These are phyloP conservation scores for Leptopilina clavipes DNA, from an alignment of 1,140 invertebrate species.

Conservation along the genomic window DNA sequence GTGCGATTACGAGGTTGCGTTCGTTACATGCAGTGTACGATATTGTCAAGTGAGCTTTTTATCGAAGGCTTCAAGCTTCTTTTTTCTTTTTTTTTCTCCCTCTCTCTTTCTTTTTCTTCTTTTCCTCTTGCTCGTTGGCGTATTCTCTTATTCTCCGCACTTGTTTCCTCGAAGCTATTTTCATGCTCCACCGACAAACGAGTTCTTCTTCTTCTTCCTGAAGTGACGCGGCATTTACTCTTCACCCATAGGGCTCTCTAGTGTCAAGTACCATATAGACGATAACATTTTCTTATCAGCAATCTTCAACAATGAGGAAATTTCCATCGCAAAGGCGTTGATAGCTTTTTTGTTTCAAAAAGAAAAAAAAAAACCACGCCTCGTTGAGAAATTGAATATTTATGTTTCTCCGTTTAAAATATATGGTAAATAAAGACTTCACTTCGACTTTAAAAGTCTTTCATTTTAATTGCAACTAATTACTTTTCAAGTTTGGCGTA, in stretches of 20 bases:
- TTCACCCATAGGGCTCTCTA: background rate
- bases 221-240: slow-evolving; percentile 37
- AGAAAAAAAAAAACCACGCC: background rate
- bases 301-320: slow-evolving; percentile 17
- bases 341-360: background rate
- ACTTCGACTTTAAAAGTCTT: background rate
- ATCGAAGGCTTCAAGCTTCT: slow-evolving; percentile 27
- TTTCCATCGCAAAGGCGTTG: background rate
- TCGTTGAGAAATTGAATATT: slow-evolving; percentile 7
- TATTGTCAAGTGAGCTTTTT: slow-evolving; percentile 51
- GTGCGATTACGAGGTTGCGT: slow-evolving; percentile 48
- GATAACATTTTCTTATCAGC: slow-evolving; percentile 24
- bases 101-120: no score
- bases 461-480: background rate
- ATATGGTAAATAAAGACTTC: background rate
- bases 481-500: background rate
- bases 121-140: background rate
- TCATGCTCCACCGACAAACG: slow-evolving; percentile 55
- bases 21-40: slow-evolving; percentile 44
- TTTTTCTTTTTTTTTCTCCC: background rate
- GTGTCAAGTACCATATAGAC: slow-evolving; percentile 9
- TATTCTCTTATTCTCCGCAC: slow-evolving; percentile 42
- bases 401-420: background rate
- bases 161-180: slow-evolving; percentile 63
- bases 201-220: slow-evolving; percentile 46